phyloP scores from a whole-genome alignment of 30 jellyfish, hydroid and myxozoan species.

The Chrysaora quinquecirrha region DNA sequence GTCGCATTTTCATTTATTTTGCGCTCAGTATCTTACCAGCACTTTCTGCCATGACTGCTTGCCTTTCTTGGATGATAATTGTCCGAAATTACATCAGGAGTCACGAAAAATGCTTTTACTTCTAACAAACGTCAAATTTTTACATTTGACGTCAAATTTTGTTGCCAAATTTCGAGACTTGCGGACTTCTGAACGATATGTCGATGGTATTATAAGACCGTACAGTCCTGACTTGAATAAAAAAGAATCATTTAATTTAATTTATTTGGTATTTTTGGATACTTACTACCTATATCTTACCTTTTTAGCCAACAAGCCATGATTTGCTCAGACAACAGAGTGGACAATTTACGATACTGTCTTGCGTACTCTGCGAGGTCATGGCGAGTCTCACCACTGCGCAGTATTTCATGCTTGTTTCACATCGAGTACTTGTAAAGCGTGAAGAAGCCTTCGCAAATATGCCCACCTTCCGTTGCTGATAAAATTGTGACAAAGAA shows the following conservation, averaged over 20 bases:
- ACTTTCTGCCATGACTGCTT: not conserved
- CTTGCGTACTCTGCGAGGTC: not conserved
- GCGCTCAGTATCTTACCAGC: no score
- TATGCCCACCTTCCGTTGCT: not conserved
- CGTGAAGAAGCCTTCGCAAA: not conserved
- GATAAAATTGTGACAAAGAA: not conserved
- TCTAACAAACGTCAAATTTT: constrained; percentile 5
- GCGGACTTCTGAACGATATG: not conserved
- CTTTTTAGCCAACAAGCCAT: no score
- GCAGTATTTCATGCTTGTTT: not conserved
- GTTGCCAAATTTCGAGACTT: not conserved
- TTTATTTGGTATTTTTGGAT: no score
- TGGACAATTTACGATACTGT: no score
- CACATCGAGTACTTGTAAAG: not conserved
- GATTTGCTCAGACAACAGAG: no score
- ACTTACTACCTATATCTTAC: no score
- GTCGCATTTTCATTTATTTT: no score
- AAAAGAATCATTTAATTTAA: no score
- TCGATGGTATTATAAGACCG: not conserved
- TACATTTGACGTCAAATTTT: not conserved
- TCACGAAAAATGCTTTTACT: no score
- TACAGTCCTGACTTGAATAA: not conserved
- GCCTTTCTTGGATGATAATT: no score
- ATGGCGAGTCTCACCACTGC: no score
- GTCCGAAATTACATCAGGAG: no score